Conservation (phyloP, 2,888 invertebrate genomes). For the Caenorhabditis imperialis region DNA sequence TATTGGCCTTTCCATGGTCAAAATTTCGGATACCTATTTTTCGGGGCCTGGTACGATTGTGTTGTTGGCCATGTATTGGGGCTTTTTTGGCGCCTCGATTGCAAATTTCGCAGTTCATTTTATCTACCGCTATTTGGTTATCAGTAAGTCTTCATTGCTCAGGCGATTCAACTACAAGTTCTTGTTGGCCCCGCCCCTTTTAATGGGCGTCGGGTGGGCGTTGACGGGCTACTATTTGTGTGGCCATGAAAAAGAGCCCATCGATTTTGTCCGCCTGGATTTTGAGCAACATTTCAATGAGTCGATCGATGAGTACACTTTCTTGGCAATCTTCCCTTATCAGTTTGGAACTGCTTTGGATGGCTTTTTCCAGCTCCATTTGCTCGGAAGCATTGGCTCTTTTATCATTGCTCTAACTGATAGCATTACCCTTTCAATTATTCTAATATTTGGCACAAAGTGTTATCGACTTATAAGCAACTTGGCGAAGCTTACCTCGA, state of each 20-base stretch:
- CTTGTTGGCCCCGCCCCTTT: neutral
- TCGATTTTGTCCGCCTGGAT: too few relatives aligned
- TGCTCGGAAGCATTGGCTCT: too few relatives aligned
- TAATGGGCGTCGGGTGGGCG: constrained; percentile 4
- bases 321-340: constrained; percentile 3
- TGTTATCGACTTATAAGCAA: neutral
- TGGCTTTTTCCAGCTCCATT: too few relatives aligned
- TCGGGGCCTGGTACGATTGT: too few relatives aligned
- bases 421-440: too few relatives aligned
- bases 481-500: too few relatives aligned
- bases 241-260: neutral
- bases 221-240: neutral
- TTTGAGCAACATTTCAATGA: neutral
- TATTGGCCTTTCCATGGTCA: too few relatives aligned
- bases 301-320: neutral
- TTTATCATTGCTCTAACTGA: too few relatives aligned
- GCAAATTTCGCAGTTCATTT: constrained; percentile 18
- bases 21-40: too few relatives aligned
- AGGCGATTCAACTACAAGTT: neutral
- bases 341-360: neutral
- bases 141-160: neutral
- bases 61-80: constrained; percentile 14
- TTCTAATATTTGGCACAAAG: neutral
- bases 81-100: constrained; percentile 8
- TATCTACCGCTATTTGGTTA: constrained; percentile 20